Conservation (phyloP, 2,113 vertebrate species). For the Cranoglanis bouderius region DNA sequence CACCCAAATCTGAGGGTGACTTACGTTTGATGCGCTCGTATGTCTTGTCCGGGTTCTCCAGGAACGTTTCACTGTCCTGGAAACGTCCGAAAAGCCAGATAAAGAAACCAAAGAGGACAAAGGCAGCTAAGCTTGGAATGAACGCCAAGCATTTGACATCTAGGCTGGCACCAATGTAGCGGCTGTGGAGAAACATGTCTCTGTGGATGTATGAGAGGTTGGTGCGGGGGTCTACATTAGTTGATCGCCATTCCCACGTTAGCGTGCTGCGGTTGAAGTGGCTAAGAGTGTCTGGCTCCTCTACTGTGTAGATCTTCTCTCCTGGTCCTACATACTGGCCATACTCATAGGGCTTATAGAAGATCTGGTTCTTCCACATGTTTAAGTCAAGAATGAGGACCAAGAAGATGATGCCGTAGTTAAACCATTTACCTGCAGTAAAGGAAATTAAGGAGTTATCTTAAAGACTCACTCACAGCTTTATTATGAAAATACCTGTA, state of each 20-base stretch:
- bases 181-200: conserved; percentile 95
- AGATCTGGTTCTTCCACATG: conserved; percentile 99
- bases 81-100: conserved; percentile 94
- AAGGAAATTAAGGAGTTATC: not conserved
- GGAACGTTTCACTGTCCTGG: conserved; percentile 89
- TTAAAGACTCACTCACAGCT: not conserved
- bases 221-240: conserved; percentile 80
- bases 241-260: conserved; percentile 90
- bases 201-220: conserved; percentile 83
- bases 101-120: conserved; percentile 92
- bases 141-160: conserved; percentile 95
- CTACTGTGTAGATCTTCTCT: conserved; percentile 94
- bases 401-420: conserved; percentile 97
- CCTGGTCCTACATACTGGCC: conserved; percentile 95
- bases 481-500: not conserved
- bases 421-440: conserved; percentile 96
- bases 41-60: conserved; percentile 87
- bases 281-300: conserved; percentile 85
- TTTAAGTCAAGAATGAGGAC: conserved; percentile 98
- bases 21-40: conserved; percentile 94
- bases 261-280: conserved; percentile 91
- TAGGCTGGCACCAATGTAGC: conserved; percentile 85
- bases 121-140: conserved; percentile 91
- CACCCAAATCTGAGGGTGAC: conserved; percentile 87
- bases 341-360: conserved; percentile 96